These are phyloP conservation scores for Acanthosepion pharaonis DNA, from an alignment of 2,888 invertebrate species.

Conservation along the genomic window DNA sequence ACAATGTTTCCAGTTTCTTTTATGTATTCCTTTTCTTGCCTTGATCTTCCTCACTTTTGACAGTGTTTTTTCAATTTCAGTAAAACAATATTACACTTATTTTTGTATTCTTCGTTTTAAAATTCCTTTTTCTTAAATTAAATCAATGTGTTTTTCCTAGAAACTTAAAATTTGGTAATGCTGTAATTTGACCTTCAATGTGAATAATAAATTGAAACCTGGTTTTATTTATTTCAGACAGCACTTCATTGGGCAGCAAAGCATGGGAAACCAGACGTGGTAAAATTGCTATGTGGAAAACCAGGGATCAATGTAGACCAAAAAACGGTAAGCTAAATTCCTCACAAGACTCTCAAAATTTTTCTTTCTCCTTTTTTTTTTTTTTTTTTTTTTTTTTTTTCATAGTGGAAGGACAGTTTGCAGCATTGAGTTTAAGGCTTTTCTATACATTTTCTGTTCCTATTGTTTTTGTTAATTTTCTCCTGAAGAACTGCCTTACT, in stretches of 20 bases:
- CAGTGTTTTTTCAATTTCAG: too few species aligned
- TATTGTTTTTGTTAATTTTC: neutral
- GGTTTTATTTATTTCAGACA: constrained; percentile 80
- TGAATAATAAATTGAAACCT: neutral
- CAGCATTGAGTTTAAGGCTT: neutral
- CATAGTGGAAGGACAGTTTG: neutral
- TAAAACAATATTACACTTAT: too few species aligned
- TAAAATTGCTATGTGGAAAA: constrained; percentile 92
- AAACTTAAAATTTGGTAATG: too few species aligned
- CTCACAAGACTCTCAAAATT: neutral
- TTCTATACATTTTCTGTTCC: neutral
- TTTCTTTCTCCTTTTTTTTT: neutral
- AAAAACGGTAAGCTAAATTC: constrained; percentile 83
- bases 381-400: neutral
- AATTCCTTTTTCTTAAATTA: too few species aligned
- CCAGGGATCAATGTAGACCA: constrained; percentile 91
- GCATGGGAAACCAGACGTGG: constrained; percentile 91
- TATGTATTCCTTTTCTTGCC: too few species aligned
- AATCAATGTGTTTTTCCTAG: too few species aligned
- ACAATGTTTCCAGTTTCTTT: too few species aligned
- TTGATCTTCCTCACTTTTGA: too few species aligned
- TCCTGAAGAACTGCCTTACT: neutral
- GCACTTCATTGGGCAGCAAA: constrained; percentile 98
- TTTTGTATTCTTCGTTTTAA: too few species aligned
- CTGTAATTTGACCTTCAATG: neutral